Evolutionary conservation across 2,888 invertebrate species (phyloP).

Genomic region (Xylocampa areola): DNA sequence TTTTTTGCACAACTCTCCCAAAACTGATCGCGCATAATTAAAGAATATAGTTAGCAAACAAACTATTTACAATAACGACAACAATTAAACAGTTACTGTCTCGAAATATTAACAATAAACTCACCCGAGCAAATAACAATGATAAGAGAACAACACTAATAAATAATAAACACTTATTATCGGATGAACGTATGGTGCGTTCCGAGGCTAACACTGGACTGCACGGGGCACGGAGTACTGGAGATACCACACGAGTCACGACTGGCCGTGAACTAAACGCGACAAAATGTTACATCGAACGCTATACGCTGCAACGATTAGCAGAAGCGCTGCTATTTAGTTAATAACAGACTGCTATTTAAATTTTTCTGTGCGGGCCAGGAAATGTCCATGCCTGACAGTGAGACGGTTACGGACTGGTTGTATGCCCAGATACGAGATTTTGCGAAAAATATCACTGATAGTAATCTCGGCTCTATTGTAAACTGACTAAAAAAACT

Average conservation of each 20-base stretch:
- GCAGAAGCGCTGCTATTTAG: neutral
- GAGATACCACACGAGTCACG: too few species aligned
- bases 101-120: conserved; percentile 11
- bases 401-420: too few species aligned
- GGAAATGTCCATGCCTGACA: too few species aligned
- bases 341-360: neutral
- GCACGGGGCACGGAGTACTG: too few species aligned
- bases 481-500: too few species aligned
- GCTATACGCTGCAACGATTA: conserved; percentile 3
- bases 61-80: neutral
- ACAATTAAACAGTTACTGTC: neutral
- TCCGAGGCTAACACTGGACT: conserved; percentile 16
- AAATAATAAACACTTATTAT: conserved; percentile 18
- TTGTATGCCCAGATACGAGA: too few species aligned
- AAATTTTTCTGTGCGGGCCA: neutral
- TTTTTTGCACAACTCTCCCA: too few species aligned
- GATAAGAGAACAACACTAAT: conserved; percentile 34
- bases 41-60: too few species aligned
- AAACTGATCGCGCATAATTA: too few species aligned
- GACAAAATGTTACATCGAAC: neutral
- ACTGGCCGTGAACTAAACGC: conserved; percentile 39
- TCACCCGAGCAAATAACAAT: conserved; percentile 29
- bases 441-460: too few species aligned
- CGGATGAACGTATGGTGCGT: conserved; percentile 19
- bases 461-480: too few species aligned